phyloP scores from a whole-genome alignment of 2,113 vertebrate genomes.

The Sapajus apella region DNA sequence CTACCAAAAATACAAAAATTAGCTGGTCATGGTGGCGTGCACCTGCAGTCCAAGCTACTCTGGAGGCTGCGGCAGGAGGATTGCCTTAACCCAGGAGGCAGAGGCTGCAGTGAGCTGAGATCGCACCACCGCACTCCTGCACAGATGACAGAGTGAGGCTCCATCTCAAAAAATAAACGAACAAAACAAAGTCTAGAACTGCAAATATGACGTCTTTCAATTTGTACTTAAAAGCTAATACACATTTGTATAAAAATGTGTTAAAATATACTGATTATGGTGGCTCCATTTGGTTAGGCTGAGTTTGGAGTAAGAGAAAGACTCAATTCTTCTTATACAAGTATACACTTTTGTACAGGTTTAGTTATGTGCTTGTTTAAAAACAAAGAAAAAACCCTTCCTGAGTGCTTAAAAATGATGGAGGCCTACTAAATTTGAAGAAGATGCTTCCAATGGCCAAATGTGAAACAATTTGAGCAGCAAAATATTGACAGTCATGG shows the following conservation, averaged over 20 bases:
- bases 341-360: not conserved
- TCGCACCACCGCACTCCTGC: too few species aligned
- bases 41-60: too few species aligned
- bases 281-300: not conserved
- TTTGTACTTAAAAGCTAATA: not conserved
- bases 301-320: not conserved
- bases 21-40: accelerated
- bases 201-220: not conserved
- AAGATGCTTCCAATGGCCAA: not conserved
- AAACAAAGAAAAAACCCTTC: not conserved
- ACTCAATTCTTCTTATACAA: not conserved
- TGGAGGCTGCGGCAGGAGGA: too few species aligned
- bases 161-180: not conserved
- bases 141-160: too few species aligned
- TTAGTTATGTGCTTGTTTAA: not conserved
- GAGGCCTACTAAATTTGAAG: not conserved
- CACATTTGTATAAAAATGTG: not conserved
- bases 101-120: too few species aligned
- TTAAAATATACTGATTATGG: not conserved
- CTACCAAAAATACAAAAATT: too few species aligned
- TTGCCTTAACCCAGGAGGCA: too few species aligned
- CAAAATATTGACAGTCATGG: not conserved
- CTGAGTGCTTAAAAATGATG: not conserved
- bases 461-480: not conserved
- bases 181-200: not conserved